A percentile compares a stretch with the other conserved stretches of the same genome.
Evolutionary conservation across 2,113 vertebrate species (phyloP).

Genomic region (Rostratula benghalensis): DNA sequence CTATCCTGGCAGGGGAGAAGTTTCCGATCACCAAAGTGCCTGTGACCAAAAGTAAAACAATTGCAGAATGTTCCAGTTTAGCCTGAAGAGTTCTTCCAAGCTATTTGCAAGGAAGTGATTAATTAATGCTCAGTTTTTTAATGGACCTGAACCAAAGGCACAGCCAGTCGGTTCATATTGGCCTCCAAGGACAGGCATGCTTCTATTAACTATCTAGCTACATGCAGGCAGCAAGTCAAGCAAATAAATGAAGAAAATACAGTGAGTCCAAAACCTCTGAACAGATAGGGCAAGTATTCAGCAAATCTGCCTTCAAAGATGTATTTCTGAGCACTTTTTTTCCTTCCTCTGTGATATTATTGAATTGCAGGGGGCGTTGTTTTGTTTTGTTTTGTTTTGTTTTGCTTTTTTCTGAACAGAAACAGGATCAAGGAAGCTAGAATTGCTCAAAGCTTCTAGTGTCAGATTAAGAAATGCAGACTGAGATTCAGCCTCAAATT

Average conservation of each 20-base stretch:
- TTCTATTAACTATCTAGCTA: slow-evolving; percentile 8
- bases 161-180: slow-evolving; percentile 29
- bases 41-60: slow-evolving; percentile 34
- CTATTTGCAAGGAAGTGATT: slow-evolving; percentile 59
- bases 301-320: not conserved
- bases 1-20: not conserved
- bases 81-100: slow-evolving; percentile 1
- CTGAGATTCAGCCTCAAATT: not conserved
- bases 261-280: not conserved
- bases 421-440: not conserved
- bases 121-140: slow-evolving; percentile 54
- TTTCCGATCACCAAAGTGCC: not conserved
- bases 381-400: no score
- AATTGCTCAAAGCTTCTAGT: not conserved
- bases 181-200: slow-evolving; percentile 29
- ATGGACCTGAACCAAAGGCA: slow-evolving; percentile 57
- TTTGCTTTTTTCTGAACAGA: not conserved
- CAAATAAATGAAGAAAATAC: slow-evolving; percentile 25
- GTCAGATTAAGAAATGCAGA: not conserved
- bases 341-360: not conserved
- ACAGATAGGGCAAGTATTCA: not conserved
- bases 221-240: slow-evolving; percentile 21
- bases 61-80: not conserved
- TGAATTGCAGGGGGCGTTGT: not conserved
- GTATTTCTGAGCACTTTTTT: not conserved